These are phyloP conservation scores for Paratrypauchen microcephalus DNA, from an alignment of 2,797 vertebrate species.

Conservation along the genomic window DNA sequence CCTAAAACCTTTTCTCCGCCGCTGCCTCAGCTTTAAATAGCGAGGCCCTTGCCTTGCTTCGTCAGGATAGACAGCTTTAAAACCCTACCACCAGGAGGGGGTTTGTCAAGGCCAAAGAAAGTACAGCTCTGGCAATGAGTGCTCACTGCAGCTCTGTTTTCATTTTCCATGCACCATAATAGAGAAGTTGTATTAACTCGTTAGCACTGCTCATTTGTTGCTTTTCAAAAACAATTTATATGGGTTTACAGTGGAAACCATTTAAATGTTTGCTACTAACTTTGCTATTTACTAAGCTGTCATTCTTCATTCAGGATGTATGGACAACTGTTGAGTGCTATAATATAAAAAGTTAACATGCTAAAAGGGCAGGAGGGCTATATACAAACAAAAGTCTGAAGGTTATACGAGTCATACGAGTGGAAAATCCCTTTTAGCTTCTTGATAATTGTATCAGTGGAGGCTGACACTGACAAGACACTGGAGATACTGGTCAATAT, in stretches of 20 bases:
- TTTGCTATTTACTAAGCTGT: not conserved
- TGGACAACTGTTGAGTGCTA: not conserved
- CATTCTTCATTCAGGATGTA: not conserved
- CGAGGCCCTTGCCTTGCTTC: constrained; percentile 37
- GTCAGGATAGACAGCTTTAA: constrained; percentile 50
- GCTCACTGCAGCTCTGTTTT: constrained; percentile 59
- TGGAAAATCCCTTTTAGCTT: constrained; percentile 37
- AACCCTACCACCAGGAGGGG: constrained; percentile 41
- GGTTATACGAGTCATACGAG: constrained; percentile 27
- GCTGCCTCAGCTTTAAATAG: constrained; percentile 70
- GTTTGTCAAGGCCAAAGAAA: constrained; percentile 52
- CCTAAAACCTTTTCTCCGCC: constrained; percentile 63
- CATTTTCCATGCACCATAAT: constrained; percentile 64
- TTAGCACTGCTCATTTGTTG: constrained; percentile 42
- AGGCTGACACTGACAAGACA: too few species aligned
- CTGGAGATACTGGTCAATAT: constrained; percentile 18
- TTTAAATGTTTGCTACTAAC: not conserved
- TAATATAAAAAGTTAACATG: not conserved
- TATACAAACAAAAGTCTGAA: constrained; percentile 44
- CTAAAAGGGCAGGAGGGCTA: not conserved
- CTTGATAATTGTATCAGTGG: constrained; percentile 25
- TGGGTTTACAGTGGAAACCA: constrained; percentile 18
- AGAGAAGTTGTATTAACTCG: constrained; percentile 55
- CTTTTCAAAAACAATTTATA: constrained; percentile 32
- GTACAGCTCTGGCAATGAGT: constrained; percentile 50